Evolutionary conservation across 2,797 vertebrate genomes (phyloP).

Genomic region (Lepidocolaptes lacrymiger): DNA sequence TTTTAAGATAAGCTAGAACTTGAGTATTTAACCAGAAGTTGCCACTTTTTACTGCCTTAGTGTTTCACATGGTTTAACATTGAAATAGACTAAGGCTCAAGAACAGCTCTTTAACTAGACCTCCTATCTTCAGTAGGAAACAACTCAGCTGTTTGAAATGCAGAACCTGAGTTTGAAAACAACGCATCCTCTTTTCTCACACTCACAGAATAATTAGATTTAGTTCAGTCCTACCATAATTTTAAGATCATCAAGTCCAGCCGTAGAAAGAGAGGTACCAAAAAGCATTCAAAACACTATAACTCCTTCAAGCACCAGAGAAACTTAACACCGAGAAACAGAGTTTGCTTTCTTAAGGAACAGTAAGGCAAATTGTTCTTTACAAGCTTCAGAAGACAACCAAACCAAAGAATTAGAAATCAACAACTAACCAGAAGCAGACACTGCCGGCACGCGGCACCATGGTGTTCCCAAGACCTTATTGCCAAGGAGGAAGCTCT

Average conservation of each 20-base stretch:
- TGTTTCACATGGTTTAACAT: not conserved
- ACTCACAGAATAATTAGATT: not conserved
- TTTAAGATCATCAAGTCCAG: not conserved
- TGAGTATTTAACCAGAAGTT: not conserved
- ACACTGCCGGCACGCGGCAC: constrained; percentile 70
- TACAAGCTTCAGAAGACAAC: not conserved
- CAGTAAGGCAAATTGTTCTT: not conserved
- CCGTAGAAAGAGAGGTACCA: not conserved
- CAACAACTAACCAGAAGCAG: not conserved
- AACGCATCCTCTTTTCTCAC: not conserved
- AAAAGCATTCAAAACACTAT: not conserved
- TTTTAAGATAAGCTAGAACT: not conserved
- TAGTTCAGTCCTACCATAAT: not conserved
- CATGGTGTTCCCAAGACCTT: constrained; percentile 78
- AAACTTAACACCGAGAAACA: not conserved
- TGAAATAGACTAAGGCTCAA: not conserved
- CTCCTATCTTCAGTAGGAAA: not conserved
- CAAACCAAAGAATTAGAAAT: not conserved
- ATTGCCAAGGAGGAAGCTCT: constrained; percentile 79
- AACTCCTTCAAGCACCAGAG: not conserved
- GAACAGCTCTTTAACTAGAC: not conserved
- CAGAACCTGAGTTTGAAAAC: not conserved
- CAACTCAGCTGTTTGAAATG: not conserved
- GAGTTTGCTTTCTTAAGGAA: not conserved
- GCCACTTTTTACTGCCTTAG: not conserved